Base-by-base conservation (phyloP, 2,888 invertebrate species). In the Xanthostigma xanthostigma region DNA sequence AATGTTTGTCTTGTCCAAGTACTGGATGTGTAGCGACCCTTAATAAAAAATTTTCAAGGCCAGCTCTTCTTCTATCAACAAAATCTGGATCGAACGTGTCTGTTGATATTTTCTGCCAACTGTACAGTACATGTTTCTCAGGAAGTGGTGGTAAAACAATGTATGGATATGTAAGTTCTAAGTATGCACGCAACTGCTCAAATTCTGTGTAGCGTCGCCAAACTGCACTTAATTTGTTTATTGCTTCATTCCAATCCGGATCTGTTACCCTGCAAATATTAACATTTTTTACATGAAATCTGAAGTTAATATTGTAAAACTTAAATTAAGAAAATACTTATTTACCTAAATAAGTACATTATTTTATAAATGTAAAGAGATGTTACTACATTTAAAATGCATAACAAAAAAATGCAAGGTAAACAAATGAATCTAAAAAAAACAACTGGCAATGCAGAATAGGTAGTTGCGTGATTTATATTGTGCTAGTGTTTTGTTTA, bases 151-250 rank as follows among this genome's bases (percentile, higher is more conserved):
- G 88, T 57, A 88, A 72, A 11, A 89, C 80, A 45, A 84, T 73
- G 62, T 81, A 81, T n/a, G 87, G 84, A 66, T 87, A 88, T 36
- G 79, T 80, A 35, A 82, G 74, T 60, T 82, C 83, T 50, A 90
- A 68, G 60, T 87, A 87, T 55, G 81, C 79, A 56, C 83, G 74
- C 45, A 90, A 73, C 55, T 85, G 77, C 63, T 88, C 88, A 70
- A 89, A 89, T 64, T 90, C 89, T 42, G 85, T 86, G 62, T 89
- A 90, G 36, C 89, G 68, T 55, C 89, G 70, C 84, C 85, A 85
- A 55, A 84, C 74, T 12, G 81, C 78, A 55, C 79, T 79, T 49
- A 80, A 66, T 60, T 75, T 79, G 3, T 73, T 72, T 41, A 80
- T 67, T 41, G 79, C 75, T 49, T 70, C 64, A 57, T 75, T 75